phyloP scores from a whole-genome alignment of 2,888 invertebrate genomes.

The Pheosia tremula region DNA sequence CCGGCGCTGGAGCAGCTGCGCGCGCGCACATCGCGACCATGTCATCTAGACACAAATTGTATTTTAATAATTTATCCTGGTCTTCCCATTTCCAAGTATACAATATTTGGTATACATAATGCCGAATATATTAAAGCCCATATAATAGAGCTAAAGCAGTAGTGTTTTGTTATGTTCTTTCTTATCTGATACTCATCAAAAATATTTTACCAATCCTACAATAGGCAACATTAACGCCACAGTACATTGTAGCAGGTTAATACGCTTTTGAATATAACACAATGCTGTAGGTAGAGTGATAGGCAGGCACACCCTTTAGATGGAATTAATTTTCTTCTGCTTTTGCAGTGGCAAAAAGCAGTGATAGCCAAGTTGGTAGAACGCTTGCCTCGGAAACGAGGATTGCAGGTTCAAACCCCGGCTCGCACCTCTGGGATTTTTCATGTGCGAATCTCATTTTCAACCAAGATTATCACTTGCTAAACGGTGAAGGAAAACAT shows the following conservation, averaged over 20 bases:
- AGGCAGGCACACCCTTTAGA: slow-evolving; percentile 16
- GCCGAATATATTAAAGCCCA: too few species aligned
- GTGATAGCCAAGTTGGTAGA: too few species aligned
- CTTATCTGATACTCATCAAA: not conserved
- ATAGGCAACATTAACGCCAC: slow-evolving; percentile 40
- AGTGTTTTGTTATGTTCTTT: too few species aligned
- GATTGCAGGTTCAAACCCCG: too few species aligned
- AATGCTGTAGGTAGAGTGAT: slow-evolving; percentile 43
- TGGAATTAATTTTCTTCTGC: not conserved
- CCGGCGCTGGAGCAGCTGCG: slow-evolving; percentile 38
- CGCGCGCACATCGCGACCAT: slow-evolving; percentile 7
- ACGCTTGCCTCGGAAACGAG: too few species aligned
- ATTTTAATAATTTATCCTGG: not conserved
- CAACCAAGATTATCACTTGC: too few species aligned
- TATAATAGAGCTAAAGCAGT: too few species aligned
- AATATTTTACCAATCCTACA: slow-evolving; percentile 9
- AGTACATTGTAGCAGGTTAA: slow-evolving; percentile 35
- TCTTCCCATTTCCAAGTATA: not conserved
- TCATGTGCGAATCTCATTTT: too few species aligned
- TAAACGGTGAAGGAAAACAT: too few species aligned
- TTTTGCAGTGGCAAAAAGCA: too few species aligned
- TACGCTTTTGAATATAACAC: slow-evolving; percentile 42
- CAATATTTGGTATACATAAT: not conserved
- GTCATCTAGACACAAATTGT: not conserved
- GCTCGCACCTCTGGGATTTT: too few species aligned